Evolutionary conservation across 2,888 invertebrate genomes (phyloP), one percentile per base, ranked within the genome.

Genomic region (Ditylenchus weischeri): DNA sequence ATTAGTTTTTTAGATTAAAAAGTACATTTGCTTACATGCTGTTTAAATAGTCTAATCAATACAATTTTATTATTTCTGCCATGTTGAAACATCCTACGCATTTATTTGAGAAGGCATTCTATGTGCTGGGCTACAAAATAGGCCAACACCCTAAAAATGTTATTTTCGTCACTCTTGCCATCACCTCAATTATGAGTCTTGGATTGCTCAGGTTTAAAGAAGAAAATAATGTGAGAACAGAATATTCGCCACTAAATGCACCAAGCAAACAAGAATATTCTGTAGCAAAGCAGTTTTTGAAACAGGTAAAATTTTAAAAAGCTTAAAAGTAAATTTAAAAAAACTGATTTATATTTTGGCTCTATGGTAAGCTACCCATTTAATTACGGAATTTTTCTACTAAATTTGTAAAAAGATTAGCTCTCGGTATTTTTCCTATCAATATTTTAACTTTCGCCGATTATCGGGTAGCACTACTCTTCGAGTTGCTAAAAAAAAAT

Each of bases 181-280:
- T 69, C 8, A 75, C 77, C 10, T 47, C 61, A 19, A 48, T 78
- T 29, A 67, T 73, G 69, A 68, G 71, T 21, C 36, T 75, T 15
- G 79, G 79, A 13, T 59, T 78, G 58, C 58, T 78, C 19, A 72
- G 72, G 62, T 79, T 79, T 66, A 69, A 72, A 59, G 78, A 79
- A 71, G 72, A 74, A 51, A 79, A 79, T 63, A 79, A 79, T 64
- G 79, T 79, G 2, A 63, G 79, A 7, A 74, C 75, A 13, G 79
- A 80, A 63, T 79, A 79, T 62, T 79, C 80, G 13, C 80, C 79
- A 4, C 57, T 72, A 64, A 71, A 76, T 50, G 75, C 79, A 10
- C 80, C 80, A 8, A 73, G 73, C 60, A 61, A 75, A 23, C 57
- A 68, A 21, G 79, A 79, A 57, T 80, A 79, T 66, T 71, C 64